These are phyloP conservation scores for Bubalus kerabau DNA, from an alignment of 2,113 vertebrate species.

Conservation along the genomic window DNA sequence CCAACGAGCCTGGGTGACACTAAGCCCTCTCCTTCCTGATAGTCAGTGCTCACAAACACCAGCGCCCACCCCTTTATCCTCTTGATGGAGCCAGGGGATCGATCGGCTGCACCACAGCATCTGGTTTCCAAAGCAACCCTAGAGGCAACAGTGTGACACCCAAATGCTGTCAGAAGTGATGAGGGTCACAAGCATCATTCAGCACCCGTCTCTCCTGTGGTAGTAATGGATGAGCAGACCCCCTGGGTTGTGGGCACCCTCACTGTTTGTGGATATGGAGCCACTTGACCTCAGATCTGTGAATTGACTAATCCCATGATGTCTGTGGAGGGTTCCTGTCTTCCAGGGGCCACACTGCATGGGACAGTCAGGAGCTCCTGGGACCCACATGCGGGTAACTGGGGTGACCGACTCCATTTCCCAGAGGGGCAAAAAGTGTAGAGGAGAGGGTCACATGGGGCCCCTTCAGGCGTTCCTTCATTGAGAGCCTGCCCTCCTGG, in stretches of 20 bases:
- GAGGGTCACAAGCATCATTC: background rate
- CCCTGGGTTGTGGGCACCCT: background rate
- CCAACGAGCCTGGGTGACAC: background rate
- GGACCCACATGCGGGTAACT: fast-evolving
- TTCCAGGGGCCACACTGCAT: fast-evolving
- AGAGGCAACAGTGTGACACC: background rate
- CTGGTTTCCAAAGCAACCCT: background rate
- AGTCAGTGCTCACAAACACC: fast-evolving
- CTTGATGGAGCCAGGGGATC: fast-evolving
- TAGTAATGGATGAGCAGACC: fast-evolving
- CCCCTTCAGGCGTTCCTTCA: fast-evolving
- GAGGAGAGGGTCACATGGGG: fast-evolving
- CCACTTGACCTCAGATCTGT: background rate
- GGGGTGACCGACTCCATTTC: fast-evolving
- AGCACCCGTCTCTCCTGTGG: fast-evolving
- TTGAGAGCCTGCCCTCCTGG: background rate
- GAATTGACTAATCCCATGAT: fast-evolving
- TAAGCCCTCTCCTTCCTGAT: background rate
- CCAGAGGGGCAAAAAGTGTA: too few relatives aligned
- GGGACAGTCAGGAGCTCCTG: background rate
- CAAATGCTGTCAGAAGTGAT: fast-evolving
- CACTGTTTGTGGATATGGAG: fast-evolving
- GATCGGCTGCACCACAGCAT: fast-evolving
- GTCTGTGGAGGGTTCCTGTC: fast-evolving
- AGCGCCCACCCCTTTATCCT: background rate